These are phyloP conservation scores for Dryobota labecula DNA, from an alignment of 2,888 invertebrate genomes.

Conservation along the genomic window DNA sequence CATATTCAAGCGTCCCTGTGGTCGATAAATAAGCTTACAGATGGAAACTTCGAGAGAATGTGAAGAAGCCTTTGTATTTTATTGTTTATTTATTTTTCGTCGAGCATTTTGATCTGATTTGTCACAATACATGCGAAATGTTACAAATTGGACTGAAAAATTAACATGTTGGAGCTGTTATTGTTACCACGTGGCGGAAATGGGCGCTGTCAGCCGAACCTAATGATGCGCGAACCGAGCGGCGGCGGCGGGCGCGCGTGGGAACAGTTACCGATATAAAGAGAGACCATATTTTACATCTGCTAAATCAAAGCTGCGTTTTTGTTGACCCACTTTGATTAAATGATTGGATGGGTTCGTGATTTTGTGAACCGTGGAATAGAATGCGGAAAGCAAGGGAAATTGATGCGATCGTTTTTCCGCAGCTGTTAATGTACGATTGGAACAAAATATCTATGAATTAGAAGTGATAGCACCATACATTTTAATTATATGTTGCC, in stretches of 20 bases:
- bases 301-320: constrained; percentile 50
- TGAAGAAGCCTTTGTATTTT: no score
- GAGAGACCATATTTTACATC: constrained; percentile 62
- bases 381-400: constrained; percentile 27
- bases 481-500: constrained; percentile 37
- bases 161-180: constrained; percentile 52
- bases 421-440: not conserved
- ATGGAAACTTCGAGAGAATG: no score
- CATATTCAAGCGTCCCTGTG: not conserved
- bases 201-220: constrained; percentile 80
- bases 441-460: constrained; percentile 12
- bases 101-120: constrained; percentile 9
- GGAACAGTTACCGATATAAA: constrained; percentile 72
- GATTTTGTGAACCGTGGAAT: constrained; percentile 33
- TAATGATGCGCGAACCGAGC: constrained; percentile 82
- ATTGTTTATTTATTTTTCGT: not conserved
- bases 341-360: constrained; percentile 43
- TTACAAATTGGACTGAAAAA: constrained; percentile 38
- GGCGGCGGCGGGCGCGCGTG: constrained; percentile 81
- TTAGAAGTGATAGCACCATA: constrained; percentile 18
- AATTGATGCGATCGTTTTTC: constrained; percentile 20
- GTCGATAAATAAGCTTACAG: not conserved
- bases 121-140: constrained; percentile 20
- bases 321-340: constrained; percentile 53
- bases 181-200: constrained; percentile 83